Base-by-base conservation (phyloP, 2,888 invertebrate genomes). In the Netelia virgata region DNA sequence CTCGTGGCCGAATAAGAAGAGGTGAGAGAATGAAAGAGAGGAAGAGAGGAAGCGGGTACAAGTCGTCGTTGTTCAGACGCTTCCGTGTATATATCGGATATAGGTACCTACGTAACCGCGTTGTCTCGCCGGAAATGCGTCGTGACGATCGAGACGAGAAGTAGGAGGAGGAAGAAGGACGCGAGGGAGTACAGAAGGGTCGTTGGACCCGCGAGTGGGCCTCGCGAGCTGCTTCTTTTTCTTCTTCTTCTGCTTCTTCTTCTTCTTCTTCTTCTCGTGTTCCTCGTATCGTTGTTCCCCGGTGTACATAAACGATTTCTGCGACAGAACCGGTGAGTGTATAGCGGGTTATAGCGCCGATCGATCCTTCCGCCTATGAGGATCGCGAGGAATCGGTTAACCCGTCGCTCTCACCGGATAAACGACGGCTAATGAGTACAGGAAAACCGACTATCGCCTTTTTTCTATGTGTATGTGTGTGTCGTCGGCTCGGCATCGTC, bases 351-450 rank as follows among this genome's bases (percentile, higher is more conserved):
- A 68, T 79, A 84, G 73, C 82, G 81, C 75, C 86, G 78, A 88
- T 88, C 86, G 87, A 86, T 86, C 85, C 87, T 88, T 87, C 85
- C 86, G 87, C 82, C 82, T 84, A 80, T 69, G 41, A 80, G 55
- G 3, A 63, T 53, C 16, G 81, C 61, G 23, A 47, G 66, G 68
- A 11, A 72, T 63, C 50, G 70, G 77, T 70, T 74, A 72, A 73
- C 64, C 78, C 69, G 74, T 66, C 69, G 75, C 57, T 81, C 63
- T 70, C 83, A 57, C 18, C 55, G 50, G 57, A 80, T 78, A 88
- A 88, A 88, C 86, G 83, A 69, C 83, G 86, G 85, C 87, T 87
- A 88, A 87, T 87, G 87, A 88, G 87, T 88, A 86, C 84, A 86
- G 84, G 86, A 86, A 86, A 86, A 87, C 82, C 85, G 73, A 86